Evolutionary conservation across 2,113 vertebrate genomes (phyloP).

Genomic region (Athene noctua): DNA sequence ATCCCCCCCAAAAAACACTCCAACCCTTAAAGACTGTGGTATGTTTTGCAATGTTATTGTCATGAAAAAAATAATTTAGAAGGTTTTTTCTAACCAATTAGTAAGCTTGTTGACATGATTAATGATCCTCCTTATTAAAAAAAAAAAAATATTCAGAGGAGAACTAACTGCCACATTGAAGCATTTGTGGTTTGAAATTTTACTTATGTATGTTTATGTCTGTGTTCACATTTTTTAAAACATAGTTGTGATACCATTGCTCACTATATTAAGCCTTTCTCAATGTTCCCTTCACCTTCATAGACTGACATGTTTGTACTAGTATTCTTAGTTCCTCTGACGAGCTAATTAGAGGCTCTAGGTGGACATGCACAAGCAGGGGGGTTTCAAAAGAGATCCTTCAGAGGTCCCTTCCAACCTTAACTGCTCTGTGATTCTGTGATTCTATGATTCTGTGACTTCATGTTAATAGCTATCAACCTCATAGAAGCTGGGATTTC

Average conservation of each 20-base stretch:
- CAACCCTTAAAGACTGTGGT: neutral
- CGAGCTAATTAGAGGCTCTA: neutral
- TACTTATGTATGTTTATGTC: neutral
- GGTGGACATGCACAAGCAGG: neutral
- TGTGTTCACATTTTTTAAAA: neutral
- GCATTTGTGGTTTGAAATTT: neutral
- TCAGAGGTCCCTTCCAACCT: neutral
- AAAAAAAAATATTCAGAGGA: neutral
- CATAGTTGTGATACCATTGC: neutral
- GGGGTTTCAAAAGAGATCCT: neutral
- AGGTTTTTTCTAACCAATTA: neutral
- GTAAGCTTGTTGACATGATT: neutral
- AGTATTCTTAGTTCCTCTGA: neutral
- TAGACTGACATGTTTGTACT: neutral
- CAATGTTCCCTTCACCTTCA: neutral
- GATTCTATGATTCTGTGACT: neutral
- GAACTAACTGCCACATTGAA: neutral
- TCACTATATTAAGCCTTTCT: neutral
- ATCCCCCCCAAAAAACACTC: rapidly evolving
- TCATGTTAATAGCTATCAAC: neutral
- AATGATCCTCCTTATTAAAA: neutral
- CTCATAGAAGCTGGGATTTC: neutral
- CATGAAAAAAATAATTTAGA: neutral
- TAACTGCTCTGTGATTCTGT: neutral
- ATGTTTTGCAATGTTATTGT: neutral